Conservation (phyloP, 2,888 invertebrate genomes). For the Epinotia nisella region DNA sequence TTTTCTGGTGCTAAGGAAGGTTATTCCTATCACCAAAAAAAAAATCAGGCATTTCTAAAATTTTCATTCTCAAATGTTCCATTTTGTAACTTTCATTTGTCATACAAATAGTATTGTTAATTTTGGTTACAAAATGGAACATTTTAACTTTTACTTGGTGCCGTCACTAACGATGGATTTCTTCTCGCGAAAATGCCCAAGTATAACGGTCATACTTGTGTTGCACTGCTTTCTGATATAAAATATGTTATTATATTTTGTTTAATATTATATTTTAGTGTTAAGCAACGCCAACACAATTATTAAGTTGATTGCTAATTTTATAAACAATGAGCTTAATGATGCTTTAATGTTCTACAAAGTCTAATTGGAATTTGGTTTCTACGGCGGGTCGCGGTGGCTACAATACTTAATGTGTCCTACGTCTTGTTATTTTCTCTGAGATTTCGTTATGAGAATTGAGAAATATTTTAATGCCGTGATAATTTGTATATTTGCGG, state of each 20-base stretch:
- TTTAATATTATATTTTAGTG: conserved; percentile 30
- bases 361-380: conserved; percentile 23
- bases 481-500: conserved; percentile 5
- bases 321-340: conserved; percentile 71
- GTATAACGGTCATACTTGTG: not conserved
- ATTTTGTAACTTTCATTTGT: no score
- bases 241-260: conserved; percentile 22
- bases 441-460: not conserved
- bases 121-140: no score
- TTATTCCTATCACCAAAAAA: no score
- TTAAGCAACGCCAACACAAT: conserved; percentile 42
- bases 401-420: conserved; percentile 32
- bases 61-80: no score
- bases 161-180: no score
- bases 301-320: conserved; percentile 66
- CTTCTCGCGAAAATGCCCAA: no score
- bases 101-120: no score
- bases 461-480: not conserved
- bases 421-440: conserved; percentile 4
- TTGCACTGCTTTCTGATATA: conserved; percentile 10
- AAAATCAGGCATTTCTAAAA: no score
- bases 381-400: not conserved
- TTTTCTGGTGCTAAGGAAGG: no score
- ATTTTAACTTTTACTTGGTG: no score
- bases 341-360: conserved; percentile 63